Base-by-base conservation (phyloP, 2,888 invertebrate genomes). In the Ochropleura leucogaster region DNA sequence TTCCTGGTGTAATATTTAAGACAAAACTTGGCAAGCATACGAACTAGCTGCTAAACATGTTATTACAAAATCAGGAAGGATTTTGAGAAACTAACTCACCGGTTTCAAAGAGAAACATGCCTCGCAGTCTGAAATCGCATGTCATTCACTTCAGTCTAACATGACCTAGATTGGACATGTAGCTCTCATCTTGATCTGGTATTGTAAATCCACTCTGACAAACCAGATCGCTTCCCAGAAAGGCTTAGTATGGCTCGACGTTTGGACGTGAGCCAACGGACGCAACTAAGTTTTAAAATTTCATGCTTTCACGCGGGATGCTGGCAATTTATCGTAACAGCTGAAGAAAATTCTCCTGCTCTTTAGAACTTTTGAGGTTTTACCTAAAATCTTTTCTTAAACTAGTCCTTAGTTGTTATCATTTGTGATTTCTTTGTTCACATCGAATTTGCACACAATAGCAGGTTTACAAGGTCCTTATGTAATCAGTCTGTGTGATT, bases 181-280 rank as follows among this genome's bases (percentile, higher is more conserved):
- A 74, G 49, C 73, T 69, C 73, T 66, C 69, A 40, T 74, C 80
- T 77, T 78, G 80, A 79, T 85, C 79, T 79, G 79, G 70, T 79
- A 72, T 69, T 81, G 78, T 77, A 82, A 70, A 85, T 76, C 80
- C 65, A 83, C 72, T 72, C 60, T 72, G 72, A 80, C 72, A 83
- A 70, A 73, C 66, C 79, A 68, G 51, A 78, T 46, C 72, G 59
- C 68, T 80, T 83, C 73, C 72, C 64, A 64, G 74, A 77, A 84
- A 82, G 79, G 74, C 79, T 82, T 72, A 76, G 76, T 71, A 70
- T 55, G 60, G n/a, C 55, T 67, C 51, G 60, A 65, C 74, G 30
- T 62, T 77, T 85, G 88, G 85, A 84, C 60, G 63, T 68, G 42
- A 73, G 85, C 87, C 87, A 87, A 83, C 55, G 62, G 68, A 79